Percentiles rank a stretch among this genome's conserved stretches.
Conservation (phyloP, 30 jellyfish, hydroid and myxozoan genomes). For the Aurelia coerulea region DNA sequence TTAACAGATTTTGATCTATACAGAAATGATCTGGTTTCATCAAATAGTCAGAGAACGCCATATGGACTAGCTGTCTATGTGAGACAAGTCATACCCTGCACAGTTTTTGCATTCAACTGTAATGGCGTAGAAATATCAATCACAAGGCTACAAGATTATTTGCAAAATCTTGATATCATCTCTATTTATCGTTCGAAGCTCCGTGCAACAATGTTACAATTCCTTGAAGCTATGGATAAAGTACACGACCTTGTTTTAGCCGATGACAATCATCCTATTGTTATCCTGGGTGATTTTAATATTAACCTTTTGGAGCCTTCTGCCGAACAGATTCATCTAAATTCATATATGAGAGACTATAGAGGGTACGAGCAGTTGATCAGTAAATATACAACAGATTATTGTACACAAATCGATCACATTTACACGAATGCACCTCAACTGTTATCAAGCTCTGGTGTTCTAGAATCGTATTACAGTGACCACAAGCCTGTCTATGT, state of each 20-base stretch:
- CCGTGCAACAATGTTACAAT: background rate
- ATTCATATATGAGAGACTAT: background rate
- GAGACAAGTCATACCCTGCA: background rate
- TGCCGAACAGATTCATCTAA: background rate
- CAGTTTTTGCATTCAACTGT: background rate
- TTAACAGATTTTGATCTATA: background rate
- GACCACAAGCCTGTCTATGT: constrained; percentile 34
- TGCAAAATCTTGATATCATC: background rate
- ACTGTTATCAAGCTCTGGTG: background rate
- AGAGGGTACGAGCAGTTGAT: constrained; percentile 10
- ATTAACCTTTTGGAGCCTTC: background rate
- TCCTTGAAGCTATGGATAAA: background rate
- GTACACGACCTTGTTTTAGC: background rate
- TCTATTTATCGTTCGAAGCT: background rate
- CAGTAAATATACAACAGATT: constrained; percentile 11
- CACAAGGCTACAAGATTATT: background rate
- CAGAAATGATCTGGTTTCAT: constrained; percentile 15
- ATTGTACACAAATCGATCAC: background rate
- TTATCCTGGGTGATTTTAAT: constrained; percentile 46
- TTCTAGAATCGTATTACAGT: constrained; percentile 19
- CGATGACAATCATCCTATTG: background rate
- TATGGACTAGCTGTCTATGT: constrained; percentile 18
- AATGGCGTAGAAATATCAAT: background rate
- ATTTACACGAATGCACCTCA: constrained; percentile 13
- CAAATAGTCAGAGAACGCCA: background rate